A percentile compares a stretch with the other conserved stretches of the same genome.
phyloP scores from a whole-genome alignment of 2,797 vertebrate genomes.

The Sardinella longiceps region DNA sequence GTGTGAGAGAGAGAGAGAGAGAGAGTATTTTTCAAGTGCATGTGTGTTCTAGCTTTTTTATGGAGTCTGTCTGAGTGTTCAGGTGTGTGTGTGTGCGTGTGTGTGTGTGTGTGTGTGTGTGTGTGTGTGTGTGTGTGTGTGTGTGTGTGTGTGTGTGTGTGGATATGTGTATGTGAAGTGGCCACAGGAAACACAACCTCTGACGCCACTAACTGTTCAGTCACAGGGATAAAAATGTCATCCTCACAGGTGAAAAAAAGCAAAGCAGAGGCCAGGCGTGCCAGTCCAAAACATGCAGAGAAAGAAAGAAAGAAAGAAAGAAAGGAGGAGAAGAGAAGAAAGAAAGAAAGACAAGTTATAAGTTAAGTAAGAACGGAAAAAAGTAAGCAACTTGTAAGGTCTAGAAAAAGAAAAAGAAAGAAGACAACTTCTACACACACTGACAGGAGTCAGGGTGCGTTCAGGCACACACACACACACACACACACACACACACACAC shows the following conservation, averaged over 20 bases:
- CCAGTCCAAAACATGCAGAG: background rate
- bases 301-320: background rate
- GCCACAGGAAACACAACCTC: background rate
- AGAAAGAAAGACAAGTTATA: background rate
- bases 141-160: background rate
- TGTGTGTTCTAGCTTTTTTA: background rate
- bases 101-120: background rate
- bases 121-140: background rate
- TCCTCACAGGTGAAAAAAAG: background rate
- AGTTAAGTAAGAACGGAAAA: background rate
- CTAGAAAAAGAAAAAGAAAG: background rate
- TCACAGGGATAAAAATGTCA: background rate
- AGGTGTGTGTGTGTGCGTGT: background rate
- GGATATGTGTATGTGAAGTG: background rate
- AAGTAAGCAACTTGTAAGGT: background rate
- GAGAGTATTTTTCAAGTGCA: background rate
- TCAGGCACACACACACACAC: background rate
- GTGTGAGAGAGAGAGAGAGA: background rate
- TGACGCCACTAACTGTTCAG: background rate
- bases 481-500: background rate
- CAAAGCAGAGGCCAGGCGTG: background rate
- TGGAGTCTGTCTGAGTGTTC: background rate
- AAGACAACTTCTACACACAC: background rate
- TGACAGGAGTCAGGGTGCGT: background rate
- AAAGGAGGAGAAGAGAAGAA: background rate